phyloP scores from a whole-genome alignment of 2,888 invertebrate genomes.

The Mesorhabditis spiculigera region DNA sequence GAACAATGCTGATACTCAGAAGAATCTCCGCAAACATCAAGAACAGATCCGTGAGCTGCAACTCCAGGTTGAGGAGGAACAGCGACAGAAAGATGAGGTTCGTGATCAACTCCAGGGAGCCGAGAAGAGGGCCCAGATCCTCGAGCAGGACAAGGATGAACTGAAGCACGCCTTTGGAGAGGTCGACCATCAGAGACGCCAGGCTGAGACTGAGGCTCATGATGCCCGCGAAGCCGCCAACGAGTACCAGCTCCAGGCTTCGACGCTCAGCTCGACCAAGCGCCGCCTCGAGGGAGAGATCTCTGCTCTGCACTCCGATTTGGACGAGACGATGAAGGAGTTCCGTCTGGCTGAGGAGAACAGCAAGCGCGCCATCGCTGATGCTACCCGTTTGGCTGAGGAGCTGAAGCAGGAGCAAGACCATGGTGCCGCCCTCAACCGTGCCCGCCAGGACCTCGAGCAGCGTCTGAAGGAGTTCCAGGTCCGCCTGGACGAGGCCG shows the following conservation, averaged over 20 bases:
- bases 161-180: slow-evolving; percentile 68
- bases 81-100: slow-evolving; percentile 92
- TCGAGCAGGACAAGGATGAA: slow-evolving; percentile 61
- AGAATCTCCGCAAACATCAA: slow-evolving; percentile 59
- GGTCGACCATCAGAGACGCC: slow-evolving; percentile 78
- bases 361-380: slow-evolving; percentile 97
- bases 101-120: slow-evolving; percentile 60
- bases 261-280: slow-evolving; percentile 57
- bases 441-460: slow-evolving; percentile 84
- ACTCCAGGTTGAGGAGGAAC: slow-evolving; percentile 79
- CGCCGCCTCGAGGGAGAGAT: slow-evolving; percentile 63
- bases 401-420: slow-evolving; percentile 80
- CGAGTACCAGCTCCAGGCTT: slow-evolving; percentile 80
- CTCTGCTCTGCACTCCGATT: slow-evolving; percentile 70
- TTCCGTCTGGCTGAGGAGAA: slow-evolving; percentile 98
- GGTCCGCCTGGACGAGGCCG: slow-evolving; percentile 91
- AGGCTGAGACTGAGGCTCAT: slow-evolving; percentile 93
- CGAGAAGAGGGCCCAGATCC: slow-evolving; percentile 48
- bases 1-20: slow-evolving; percentile 64
- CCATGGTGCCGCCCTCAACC: slow-evolving; percentile 95
- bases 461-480: slow-evolving; percentile 97
- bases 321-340: slow-evolving; percentile 96
- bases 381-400: slow-evolving; percentile 94
- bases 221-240: slow-evolving; percentile 97
- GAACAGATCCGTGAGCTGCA: slow-evolving; percentile 68